phyloP scores from a whole-genome alignment of 2,797 vertebrate species.

The Okamejei kenojei region DNA sequence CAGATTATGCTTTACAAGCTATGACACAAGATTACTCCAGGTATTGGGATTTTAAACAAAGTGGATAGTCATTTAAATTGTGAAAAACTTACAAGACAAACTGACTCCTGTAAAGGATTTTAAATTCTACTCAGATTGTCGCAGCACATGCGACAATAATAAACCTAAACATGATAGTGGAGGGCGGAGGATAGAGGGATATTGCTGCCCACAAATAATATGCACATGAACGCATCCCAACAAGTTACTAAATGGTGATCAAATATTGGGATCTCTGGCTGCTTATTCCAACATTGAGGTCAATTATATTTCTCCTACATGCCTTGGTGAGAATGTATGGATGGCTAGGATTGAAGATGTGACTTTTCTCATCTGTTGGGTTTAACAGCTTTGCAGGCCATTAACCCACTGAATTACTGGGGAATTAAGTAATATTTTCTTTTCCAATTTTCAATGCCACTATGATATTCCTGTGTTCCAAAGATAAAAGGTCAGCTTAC shows the following conservation, averaged over 20 bases:
- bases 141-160: no score
- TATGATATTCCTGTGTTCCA: background rate
- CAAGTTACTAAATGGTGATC: background rate
- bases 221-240: background rate
- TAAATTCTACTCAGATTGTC: background rate
- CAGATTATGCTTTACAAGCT: background rate
- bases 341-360: background rate
- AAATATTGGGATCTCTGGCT: background rate
- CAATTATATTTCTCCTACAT: background rate
- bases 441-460: background rate
- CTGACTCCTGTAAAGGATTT: background rate
- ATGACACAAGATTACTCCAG: background rate
- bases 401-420: background rate
- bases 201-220: background rate
- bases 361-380: background rate
- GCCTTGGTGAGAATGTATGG: background rate
- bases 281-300: background rate
- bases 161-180: no score
- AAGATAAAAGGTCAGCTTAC: background rate
- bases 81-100: background rate
- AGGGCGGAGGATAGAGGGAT: background rate
- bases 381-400: background rate
- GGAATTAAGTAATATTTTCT: background rate
- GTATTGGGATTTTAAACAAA: background rate
- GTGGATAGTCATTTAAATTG: background rate